A percentile compares a stretch with the other conserved stretches of the same genome.
Evolutionary conservation across 2,888 invertebrate species (phyloP).

Genomic region (Orchesella flavescens): DNA sequence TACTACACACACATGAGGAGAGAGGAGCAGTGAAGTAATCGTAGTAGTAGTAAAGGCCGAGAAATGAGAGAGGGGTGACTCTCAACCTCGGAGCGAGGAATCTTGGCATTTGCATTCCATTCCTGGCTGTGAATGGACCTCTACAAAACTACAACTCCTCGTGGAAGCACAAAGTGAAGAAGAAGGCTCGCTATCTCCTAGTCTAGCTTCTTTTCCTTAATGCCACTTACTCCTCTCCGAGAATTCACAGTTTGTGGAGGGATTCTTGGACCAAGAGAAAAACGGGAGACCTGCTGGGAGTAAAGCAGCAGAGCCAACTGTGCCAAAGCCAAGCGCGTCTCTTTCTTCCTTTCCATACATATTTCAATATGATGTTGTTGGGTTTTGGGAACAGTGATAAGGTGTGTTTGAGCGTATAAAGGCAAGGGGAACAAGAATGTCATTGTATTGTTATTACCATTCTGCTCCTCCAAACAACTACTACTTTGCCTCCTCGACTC

Average conservation of each 20-base stretch:
- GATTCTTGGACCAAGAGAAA: too few species aligned
- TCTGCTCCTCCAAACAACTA: too few species aligned
- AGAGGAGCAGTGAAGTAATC: not conserved
- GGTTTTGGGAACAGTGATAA: too few species aligned
- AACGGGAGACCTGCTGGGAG: too few species aligned
- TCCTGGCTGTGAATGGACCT: conserved; percentile 57
- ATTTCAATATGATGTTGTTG: not conserved
- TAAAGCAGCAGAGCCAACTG: too few species aligned
- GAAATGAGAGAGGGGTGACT: conserved; percentile 40
- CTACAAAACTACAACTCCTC: not conserved
- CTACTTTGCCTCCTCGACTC: too few species aligned
- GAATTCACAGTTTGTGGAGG: conserved; percentile 44
- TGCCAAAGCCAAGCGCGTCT: too few species aligned
- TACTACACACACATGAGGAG: too few species aligned
- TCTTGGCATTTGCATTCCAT: conserved; percentile 64
- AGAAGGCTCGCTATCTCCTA: not conserved
- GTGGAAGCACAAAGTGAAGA: not conserved
- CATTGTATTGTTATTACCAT: too few species aligned
- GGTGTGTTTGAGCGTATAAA: too few species aligned
- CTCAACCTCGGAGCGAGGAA: conserved; percentile 53
- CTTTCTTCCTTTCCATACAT: not conserved
- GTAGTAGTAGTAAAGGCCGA: not conserved
- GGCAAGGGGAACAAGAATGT: too few species aligned
- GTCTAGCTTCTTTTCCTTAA: not conserved
- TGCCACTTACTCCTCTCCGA: conserved; percentile 24